Evolutionary conservation across 2,113 vertebrate species (phyloP).

Genomic region (Taxidea taxus): DNA sequence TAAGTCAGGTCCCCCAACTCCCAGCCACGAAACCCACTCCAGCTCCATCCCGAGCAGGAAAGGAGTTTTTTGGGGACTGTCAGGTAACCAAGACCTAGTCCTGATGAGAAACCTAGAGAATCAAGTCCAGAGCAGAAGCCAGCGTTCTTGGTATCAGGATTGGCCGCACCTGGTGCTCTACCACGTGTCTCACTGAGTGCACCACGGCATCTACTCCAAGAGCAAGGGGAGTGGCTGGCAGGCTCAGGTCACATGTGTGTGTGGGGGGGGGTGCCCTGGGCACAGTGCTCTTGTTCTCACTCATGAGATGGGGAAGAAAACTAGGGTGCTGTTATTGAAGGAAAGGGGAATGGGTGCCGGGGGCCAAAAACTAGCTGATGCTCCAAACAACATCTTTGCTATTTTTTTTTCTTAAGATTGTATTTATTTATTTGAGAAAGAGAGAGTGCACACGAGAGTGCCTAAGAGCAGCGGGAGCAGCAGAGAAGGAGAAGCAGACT

Average conservation of each 20-base stretch:
- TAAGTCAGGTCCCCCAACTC: neutral
- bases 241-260: neutral
- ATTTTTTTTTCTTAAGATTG: neutral
- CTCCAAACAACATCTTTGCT: neutral
- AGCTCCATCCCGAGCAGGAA: neutral
- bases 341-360: neutral
- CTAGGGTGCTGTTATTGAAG: neutral
- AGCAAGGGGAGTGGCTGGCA: neutral
- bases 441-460: neutral
- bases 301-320: neutral
- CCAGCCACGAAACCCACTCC: neutral
- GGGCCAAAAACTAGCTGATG: neutral
- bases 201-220: neutral
- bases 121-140: neutral
- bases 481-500: neutral
- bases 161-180: neutral
- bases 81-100: neutral
- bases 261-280: neutral
- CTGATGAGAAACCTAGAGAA: neutral
- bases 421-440: neutral
- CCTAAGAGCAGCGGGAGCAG: neutral
- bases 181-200: rapidly evolving
- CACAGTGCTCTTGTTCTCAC: neutral
- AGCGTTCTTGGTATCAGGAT: neutral
- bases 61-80: neutral